Conservation (phyloP, 2,888 invertebrate genomes). For the Uloborus plumipes region DNA sequence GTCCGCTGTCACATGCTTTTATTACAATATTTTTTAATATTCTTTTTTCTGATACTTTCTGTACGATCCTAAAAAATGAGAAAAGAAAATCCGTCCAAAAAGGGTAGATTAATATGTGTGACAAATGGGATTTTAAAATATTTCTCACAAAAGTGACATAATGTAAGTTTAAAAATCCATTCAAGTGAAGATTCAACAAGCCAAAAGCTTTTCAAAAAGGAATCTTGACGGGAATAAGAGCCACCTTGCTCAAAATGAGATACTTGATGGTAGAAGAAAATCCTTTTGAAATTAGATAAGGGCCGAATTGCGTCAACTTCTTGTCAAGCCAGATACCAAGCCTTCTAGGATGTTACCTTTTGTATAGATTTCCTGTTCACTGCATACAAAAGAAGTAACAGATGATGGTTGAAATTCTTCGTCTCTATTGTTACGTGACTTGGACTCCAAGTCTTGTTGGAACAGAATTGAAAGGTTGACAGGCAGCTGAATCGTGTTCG, state of each 20-base stretch:
- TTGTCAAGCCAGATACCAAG: conserved; percentile 30
- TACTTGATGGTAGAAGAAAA: background rate
- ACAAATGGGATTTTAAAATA: too few relatives aligned
- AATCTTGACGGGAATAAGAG: background rate
- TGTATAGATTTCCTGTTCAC: conserved; percentile 26
- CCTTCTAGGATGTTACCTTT: conserved; percentile 40
- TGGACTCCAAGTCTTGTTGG: conserved; percentile 15
- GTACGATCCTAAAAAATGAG: too few relatives aligned
- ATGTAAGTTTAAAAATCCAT: too few relatives aligned
- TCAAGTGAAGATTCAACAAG: too few relatives aligned
- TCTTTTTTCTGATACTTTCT: too few relatives aligned
- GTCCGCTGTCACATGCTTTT: too few relatives aligned
- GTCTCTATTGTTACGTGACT: conserved; percentile 27
- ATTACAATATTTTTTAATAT: too few relatives aligned
- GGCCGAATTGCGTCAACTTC: background rate
- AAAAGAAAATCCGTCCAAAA: too few relatives aligned
- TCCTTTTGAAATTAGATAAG: background rate
- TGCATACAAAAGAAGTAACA: conserved; percentile 39
- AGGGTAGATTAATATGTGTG: too few relatives aligned
- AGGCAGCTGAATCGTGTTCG: conserved; percentile 35
- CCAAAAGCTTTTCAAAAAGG: too few relatives aligned
- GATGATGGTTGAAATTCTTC: conserved; percentile 23
- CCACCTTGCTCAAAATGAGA: background rate
- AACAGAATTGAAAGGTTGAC: conserved; percentile 13
- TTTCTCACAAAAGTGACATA: too few relatives aligned